These are phyloP conservation scores for Platycheirus rosarum DNA, from an alignment of 2,888 invertebrate species.

Conservation along the genomic window DNA sequence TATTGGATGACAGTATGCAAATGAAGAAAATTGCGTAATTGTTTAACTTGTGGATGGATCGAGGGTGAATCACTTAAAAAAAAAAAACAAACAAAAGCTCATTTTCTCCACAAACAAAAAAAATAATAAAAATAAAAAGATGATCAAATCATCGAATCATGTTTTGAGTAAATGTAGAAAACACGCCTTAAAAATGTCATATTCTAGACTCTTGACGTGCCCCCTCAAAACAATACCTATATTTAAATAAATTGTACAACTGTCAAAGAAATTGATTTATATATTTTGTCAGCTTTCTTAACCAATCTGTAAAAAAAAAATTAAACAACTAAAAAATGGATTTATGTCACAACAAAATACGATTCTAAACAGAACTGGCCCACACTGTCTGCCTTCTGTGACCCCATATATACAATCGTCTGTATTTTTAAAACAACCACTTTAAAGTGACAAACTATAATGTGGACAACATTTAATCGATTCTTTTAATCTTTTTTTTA, in stretches of 20 bases:
- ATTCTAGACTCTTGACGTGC: neutral
- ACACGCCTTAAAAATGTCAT: neutral
- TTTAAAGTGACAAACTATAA: slow-evolving; percentile 39
- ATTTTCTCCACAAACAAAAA: neutral
- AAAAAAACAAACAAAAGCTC: neutral
- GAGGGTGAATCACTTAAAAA: slow-evolving; percentile 13
- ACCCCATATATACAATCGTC: slow-evolving; percentile 17
- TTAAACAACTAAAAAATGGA: neutral
- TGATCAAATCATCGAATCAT: neutral
- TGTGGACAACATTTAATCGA: slow-evolving; percentile 32
- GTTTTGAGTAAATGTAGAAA: neutral
- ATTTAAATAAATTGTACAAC: no score
- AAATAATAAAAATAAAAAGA: neutral
- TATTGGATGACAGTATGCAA: neutral
- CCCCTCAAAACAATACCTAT: slow-evolving; percentile 17
- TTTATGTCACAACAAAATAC: neutral
- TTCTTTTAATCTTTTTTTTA: slow-evolving; percentile 47
- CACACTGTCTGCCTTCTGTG: neutral
- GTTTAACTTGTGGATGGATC: neutral
- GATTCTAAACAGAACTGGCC: slow-evolving; percentile 15
- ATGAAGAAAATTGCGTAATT: slow-evolving; percentile 5
- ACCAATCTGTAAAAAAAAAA: neutral
- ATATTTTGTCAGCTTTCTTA: neutral
- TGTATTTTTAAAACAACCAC: slow-evolving; percentile 1
- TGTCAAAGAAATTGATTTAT: slow-evolving; percentile 24